A percentile compares a stretch with the other conserved stretches of the same genome.
These are phyloP conservation scores for Microctenopoma lineatum DNA, from an alignment of 2,797 vertebrate species.

Conservation along the genomic window DNA sequence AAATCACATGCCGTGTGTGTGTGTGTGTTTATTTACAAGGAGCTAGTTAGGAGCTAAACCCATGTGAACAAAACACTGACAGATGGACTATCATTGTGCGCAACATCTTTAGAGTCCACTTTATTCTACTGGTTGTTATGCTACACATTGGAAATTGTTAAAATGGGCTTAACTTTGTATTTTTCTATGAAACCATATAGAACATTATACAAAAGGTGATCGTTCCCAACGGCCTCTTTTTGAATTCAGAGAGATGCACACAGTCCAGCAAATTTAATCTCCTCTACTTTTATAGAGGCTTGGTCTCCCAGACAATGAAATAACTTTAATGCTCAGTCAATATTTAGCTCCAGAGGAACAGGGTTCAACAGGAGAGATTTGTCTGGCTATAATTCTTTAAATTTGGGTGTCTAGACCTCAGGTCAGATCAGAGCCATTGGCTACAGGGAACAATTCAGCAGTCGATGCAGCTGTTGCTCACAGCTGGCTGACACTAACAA, in stretches of 20 bases:
- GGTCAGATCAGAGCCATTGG: constrained; percentile 16
- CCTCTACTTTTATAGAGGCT: constrained; percentile 17
- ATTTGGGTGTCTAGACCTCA: constrained; percentile 12
- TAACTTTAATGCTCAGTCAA: constrained; percentile 23
- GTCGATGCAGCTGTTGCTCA: constrained; percentile 16
- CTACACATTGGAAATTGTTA: background rate
- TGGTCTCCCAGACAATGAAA: constrained; percentile 32
- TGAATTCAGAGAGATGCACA: constrained; percentile 36
- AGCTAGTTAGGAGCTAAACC: background rate
- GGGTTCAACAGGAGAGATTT: constrained; percentile 1
- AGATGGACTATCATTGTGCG: constrained; percentile 5
- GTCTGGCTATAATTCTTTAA: constrained; percentile 14
- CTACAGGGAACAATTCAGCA: constrained; percentile 6
- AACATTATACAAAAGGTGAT: constrained; percentile 14
- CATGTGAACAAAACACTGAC: background rate
- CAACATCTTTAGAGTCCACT: constrained; percentile 1
- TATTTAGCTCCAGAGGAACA: constrained; percentile 27
- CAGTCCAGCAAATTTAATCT: constrained; percentile 43
- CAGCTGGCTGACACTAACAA: constrained; percentile 3
- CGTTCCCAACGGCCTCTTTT: constrained; percentile 27
- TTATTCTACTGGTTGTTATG: constrained; percentile 7
- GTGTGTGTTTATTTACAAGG: background rate
- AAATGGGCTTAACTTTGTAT: constrained; percentile 5
- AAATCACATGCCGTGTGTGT: too few species aligned
- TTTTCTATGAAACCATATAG: constrained; percentile 21